Percentiles rank a stretch among this genome's conserved stretches.
These are phyloP conservation scores for Umimayanthus chanpuru DNA, from an alignment of 92 coral and sea anemone species.

Conservation along the genomic window DNA sequence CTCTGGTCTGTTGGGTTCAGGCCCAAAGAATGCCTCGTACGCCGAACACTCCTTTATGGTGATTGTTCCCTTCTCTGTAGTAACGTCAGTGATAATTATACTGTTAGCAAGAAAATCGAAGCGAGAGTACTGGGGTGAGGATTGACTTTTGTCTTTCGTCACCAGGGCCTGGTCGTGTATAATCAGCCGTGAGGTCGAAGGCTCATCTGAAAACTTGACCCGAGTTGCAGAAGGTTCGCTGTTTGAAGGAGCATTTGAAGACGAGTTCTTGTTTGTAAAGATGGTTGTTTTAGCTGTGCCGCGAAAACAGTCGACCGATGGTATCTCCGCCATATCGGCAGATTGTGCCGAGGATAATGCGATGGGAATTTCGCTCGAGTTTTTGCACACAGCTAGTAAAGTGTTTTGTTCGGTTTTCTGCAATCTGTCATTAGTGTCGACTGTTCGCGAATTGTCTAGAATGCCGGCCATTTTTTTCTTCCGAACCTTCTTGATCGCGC, in stretches of 20 bases:
- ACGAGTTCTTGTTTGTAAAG: background rate
- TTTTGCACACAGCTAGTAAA: background rate
- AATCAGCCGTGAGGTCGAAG: slow-evolving; percentile 33
- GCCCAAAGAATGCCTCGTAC: slow-evolving; percentile 91
- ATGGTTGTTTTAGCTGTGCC: background rate
- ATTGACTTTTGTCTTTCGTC: slow-evolving; percentile 51
- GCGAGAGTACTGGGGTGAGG: slow-evolving; percentile 74
- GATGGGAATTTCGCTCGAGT: background rate
- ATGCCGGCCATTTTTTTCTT: slow-evolving; percentile 10
- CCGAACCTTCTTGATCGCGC: slow-evolving; percentile 22
- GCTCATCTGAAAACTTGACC: slow-evolving; percentile 18
- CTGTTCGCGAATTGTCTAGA: background rate
- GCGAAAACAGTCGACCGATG: slow-evolving; percentile 15
- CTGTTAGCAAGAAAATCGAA: slow-evolving; percentile 93
- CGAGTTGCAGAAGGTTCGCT: slow-evolving; percentile 17
- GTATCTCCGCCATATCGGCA: slow-evolving; percentile 2
- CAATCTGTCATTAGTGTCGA: background rate
- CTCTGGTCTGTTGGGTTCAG: slow-evolving; percentile 57
- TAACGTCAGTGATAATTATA: slow-evolving; percentile 94
- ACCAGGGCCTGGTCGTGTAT: slow-evolving; percentile 33
- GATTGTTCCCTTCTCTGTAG: slow-evolving; percentile 92
- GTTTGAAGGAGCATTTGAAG: slow-evolving; percentile 2
- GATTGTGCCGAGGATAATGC: background rate
- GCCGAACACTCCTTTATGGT: slow-evolving; percentile 97
- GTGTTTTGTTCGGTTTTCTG: background rate